phyloP scores from a whole-genome alignment of 2,888 invertebrate genomes.

The Conus canariensis region DNA sequence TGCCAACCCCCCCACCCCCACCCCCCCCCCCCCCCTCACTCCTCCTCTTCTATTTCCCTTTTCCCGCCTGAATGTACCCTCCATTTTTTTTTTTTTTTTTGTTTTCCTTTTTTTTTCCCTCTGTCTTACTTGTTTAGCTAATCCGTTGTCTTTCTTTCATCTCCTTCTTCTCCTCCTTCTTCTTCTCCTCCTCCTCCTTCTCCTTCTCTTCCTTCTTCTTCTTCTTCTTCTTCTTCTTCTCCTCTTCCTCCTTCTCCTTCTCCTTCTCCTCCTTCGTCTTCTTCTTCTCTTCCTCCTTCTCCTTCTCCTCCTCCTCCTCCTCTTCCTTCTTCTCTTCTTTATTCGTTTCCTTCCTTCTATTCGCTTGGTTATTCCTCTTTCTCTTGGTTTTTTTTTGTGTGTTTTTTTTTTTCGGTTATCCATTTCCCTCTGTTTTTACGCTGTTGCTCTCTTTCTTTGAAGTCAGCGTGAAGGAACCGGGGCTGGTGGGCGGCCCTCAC shows the following conservation, averaged over 20 bases:
- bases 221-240: conserved; percentile 5
- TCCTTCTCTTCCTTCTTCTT: not conserved
- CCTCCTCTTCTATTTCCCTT: not conserved
- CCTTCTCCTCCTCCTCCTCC: not conserved
- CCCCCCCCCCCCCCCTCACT: not conserved
- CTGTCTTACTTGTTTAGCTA: not conserved
- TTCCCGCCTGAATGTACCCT: too few species aligned
- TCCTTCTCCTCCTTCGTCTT: conserved; percentile 12
- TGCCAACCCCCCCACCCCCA: too few species aligned
- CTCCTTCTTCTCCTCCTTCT: too few species aligned
- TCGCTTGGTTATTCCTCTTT: not conserved
- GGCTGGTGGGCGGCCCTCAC: too few species aligned
- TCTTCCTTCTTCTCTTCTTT: too few species aligned
- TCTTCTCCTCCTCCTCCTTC: not conserved
- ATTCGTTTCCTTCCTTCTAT: not conserved
- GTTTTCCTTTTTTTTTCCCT: not conserved
- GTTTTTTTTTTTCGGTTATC: not conserved
- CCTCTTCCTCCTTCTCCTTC: conserved; percentile 9
- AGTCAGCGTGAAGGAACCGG: not conserved
- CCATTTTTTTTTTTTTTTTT: too few species aligned
- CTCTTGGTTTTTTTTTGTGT: too few species aligned
- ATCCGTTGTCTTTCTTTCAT: not conserved
- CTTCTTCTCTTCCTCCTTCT: not conserved
- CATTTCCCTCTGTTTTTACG: too few species aligned
- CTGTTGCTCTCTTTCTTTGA: not conserved